These are phyloP conservation scores for Epizoanthus scotinus DNA, from an alignment of 92 coral and sea anemone species.

Conservation along the genomic window DNA sequence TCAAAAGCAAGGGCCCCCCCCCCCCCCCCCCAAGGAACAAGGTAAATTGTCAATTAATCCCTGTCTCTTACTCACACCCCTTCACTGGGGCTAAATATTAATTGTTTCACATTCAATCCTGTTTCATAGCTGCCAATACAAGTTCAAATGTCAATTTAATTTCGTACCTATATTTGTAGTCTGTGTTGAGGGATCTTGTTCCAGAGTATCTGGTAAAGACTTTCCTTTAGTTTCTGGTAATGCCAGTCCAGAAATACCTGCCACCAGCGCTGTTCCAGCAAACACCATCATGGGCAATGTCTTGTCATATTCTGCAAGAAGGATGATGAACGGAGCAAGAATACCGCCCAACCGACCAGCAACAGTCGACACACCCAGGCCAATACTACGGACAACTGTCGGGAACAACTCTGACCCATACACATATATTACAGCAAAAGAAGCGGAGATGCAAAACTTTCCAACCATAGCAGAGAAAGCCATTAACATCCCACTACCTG, in stretches of 20 bases:
- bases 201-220: slow-evolving; percentile 87
- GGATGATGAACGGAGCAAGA: slow-evolving; percentile 81
- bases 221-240: slow-evolving; percentile 87
- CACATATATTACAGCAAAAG: slow-evolving; percentile 82
- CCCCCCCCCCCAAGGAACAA: too few species aligned
- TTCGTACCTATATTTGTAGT: neutral
- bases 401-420: slow-evolving; percentile 90
- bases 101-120: too few species aligned
- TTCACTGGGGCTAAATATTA: too few species aligned
- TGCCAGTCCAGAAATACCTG: slow-evolving; percentile 73
- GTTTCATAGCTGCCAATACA: neutral
- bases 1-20: too few species aligned
- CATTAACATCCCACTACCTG: slow-evolving; percentile 35
- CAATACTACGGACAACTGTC: slow-evolving; percentile 89
- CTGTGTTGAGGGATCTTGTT: slow-evolving; percentile 42
- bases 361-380: slow-evolving; percentile 75
- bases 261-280: slow-evolving; percentile 66
- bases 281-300: slow-evolving; percentile 89
- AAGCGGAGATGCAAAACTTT: slow-evolving; percentile 87
- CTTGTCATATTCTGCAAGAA: slow-evolving; percentile 72
- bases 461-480: slow-evolving; percentile 80
- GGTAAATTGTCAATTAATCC: too few species aligned
- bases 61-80: too few species aligned
- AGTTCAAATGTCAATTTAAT: neutral
- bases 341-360: slow-evolving; percentile 89